These are phyloP conservation scores for Myopa tessellatipennis DNA, from an alignment of 2,888 invertebrate genomes.

Conservation along the genomic window DNA sequence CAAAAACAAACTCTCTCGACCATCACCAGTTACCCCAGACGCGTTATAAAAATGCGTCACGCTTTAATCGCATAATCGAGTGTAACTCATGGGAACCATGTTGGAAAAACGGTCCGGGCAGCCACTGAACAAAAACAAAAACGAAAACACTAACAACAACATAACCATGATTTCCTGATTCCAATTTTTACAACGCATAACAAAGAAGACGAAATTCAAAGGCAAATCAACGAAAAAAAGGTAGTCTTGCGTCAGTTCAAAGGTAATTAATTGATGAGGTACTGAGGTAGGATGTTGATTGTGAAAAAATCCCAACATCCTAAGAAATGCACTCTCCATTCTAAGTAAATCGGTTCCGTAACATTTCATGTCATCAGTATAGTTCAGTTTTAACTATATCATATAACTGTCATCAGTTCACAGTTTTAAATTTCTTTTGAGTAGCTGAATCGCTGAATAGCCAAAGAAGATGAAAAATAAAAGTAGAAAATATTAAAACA, in stretches of 20 bases:
- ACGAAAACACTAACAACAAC: not conserved
- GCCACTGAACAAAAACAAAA: not conserved
- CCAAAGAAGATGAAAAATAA: no score
- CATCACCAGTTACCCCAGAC: not conserved
- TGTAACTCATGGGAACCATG: constrained; percentile 51
- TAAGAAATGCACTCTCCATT: no score
- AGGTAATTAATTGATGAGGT: constrained; percentile 6
- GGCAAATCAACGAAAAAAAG: not conserved
- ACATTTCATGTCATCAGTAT: no score
- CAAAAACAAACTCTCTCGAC: not conserved
- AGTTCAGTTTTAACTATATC: no score
- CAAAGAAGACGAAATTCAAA: not conserved
- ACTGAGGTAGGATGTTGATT: not conserved
- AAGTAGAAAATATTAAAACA: no score
- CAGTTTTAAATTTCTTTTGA: no score
- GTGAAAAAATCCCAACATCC: no score
- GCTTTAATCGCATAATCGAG: constrained; percentile 57
- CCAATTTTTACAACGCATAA: constrained; percentile 5
- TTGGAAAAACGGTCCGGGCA: constrained; percentile 20
- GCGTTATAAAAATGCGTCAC: constrained; percentile 51
- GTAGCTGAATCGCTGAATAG: no score
- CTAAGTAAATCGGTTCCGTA: no score
- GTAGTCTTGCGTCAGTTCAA: not conserved
- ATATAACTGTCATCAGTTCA: no score
- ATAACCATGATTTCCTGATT: not conserved